These are phyloP conservation scores for Columbina picui DNA, from an alignment of 2,113 vertebrate species.

Conservation along the genomic window DNA sequence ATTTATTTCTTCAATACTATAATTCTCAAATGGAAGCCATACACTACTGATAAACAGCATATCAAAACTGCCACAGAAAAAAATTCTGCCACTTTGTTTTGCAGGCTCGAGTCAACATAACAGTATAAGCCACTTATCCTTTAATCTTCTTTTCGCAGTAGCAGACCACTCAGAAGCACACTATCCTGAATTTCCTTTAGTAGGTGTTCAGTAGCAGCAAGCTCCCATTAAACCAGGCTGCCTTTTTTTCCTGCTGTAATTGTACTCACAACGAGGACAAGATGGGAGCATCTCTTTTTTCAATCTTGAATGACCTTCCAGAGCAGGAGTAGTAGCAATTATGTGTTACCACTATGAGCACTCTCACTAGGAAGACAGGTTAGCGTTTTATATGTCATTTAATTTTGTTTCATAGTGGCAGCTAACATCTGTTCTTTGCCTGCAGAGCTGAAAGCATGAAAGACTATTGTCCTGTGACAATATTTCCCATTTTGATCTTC, in stretches of 20 bases:
- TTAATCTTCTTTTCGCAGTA: slow-evolving; percentile 58
- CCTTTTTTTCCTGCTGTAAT: background rate
- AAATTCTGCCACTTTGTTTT: slow-evolving; percentile 15
- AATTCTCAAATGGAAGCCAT: background rate
- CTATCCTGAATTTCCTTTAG: background rate
- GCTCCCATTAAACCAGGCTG: background rate
- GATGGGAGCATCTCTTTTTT: background rate
- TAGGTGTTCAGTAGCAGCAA: slow-evolving; percentile 21
- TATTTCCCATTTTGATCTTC: background rate
- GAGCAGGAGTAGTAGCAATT: slow-evolving; percentile 25
- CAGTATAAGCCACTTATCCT: slow-evolving; percentile 51
- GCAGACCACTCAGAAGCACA: slow-evolving; percentile 1
- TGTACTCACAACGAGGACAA: background rate
- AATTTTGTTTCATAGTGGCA: background rate
- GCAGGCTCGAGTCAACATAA: slow-evolving; percentile 3
- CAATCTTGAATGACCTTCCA: background rate
- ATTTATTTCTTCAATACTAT: background rate
- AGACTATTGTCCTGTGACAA: background rate
- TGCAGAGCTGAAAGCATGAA: background rate
- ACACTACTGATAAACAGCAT: background rate
- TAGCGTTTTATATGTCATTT: background rate
- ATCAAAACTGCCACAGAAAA: background rate
- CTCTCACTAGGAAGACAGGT: background rate
- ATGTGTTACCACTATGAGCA: background rate
- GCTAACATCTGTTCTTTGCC: background rate